Conservation (phyloP, 2,888 invertebrate species). For the Ectemnius lituratus region DNA sequence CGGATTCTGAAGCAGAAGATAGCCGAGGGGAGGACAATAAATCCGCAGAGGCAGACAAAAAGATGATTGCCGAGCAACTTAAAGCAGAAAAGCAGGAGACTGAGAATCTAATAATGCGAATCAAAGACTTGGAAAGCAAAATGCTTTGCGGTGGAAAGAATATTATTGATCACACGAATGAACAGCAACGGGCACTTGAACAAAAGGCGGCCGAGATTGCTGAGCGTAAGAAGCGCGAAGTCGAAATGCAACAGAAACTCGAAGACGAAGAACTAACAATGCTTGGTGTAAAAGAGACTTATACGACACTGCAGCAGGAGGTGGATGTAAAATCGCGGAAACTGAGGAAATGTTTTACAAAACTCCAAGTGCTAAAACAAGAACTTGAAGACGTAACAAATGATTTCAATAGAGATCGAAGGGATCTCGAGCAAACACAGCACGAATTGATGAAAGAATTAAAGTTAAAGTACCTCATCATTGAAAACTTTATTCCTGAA, state of each 20-base stretch:
- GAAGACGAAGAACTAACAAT: conserved; percentile 97
- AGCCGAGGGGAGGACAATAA: conserved; percentile 76
- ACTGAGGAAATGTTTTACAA: conserved; percentile 92
- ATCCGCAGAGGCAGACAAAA: conserved; percentile 79
- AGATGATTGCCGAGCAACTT: conserved; percentile 80
- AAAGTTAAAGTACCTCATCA: conserved; percentile 91
- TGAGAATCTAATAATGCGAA: conserved; percentile 87
- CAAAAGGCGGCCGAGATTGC: conserved; percentile 92
- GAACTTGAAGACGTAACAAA: conserved; percentile 91
- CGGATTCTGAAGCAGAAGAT: conserved; percentile 75
- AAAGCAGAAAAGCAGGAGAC: conserved; percentile 86
- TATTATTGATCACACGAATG: conserved; percentile 96
- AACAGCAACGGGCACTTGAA: conserved; percentile 94
- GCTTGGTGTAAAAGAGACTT: conserved; percentile 93
- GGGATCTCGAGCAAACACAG: conserved; percentile 94
- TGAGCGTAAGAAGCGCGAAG: conserved; percentile 88
- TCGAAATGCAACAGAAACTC: conserved; percentile 96
- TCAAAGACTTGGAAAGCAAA: conserved; percentile 93
- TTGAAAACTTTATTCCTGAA: conserved; percentile 93
- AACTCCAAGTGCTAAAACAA: conserved; percentile 86
- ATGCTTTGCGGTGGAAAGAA: conserved; percentile 96
- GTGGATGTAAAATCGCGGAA: conserved; percentile 97
- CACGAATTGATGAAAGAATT: conserved; percentile 95
- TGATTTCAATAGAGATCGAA: conserved; percentile 93
- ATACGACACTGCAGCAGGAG: conserved; percentile 95